Evolutionary conservation across 2,888 invertebrate species (phyloP).

Genomic region (Smittia sp.): DNA sequence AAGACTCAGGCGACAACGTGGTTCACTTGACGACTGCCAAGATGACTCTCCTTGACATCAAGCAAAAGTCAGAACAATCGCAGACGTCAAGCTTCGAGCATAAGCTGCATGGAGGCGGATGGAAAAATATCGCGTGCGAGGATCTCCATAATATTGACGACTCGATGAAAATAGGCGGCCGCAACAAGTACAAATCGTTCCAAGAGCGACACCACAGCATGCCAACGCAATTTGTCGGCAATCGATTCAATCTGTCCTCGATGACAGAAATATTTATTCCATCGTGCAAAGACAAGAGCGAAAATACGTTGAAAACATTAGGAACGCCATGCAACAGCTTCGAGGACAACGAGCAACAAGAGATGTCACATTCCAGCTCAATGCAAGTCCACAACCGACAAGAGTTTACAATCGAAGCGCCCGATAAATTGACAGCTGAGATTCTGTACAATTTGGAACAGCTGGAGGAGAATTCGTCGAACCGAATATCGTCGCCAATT

Average conservation of each 20-base stretch:
- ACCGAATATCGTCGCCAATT: neutral
- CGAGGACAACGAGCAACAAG: slow-evolving; percentile 42
- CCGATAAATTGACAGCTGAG: slow-evolving; percentile 58
- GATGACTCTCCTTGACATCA: slow-evolving; percentile 50
- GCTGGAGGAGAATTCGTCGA: slow-evolving; percentile 39
- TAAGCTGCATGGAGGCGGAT: slow-evolving; percentile 54
- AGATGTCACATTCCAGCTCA: slow-evolving; percentile 56
- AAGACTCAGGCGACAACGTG: slow-evolving; percentile 45
- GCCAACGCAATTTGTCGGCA: slow-evolving; percentile 62
- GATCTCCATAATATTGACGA: slow-evolving; percentile 65
- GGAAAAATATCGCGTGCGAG: slow-evolving; percentile 62
- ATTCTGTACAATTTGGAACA: slow-evolving; percentile 56
- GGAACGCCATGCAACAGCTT: slow-evolving; percentile 29
- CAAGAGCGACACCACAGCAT: slow-evolving; percentile 62
- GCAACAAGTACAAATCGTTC: slow-evolving; percentile 44
- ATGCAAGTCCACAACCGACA: slow-evolving; percentile 45
- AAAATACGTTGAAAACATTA: slow-evolving; percentile 43
- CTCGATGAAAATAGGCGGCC: slow-evolving; percentile 45
- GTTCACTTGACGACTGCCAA: slow-evolving; percentile 56
- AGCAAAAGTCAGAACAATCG: slow-evolving; percentile 60
- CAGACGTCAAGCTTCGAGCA: slow-evolving; percentile 61
- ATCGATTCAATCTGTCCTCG: slow-evolving; percentile 58
- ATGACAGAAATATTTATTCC: slow-evolving; percentile 59
- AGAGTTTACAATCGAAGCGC: slow-evolving; percentile 51
- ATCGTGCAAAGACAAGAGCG: slow-evolving; percentile 51